Percentiles rank a stretch among this genome's conserved stretches.
These are phyloP conservation scores for Drosophila ezoana DNA, from an alignment of 2,888 invertebrate species.

Conservation along the genomic window DNA sequence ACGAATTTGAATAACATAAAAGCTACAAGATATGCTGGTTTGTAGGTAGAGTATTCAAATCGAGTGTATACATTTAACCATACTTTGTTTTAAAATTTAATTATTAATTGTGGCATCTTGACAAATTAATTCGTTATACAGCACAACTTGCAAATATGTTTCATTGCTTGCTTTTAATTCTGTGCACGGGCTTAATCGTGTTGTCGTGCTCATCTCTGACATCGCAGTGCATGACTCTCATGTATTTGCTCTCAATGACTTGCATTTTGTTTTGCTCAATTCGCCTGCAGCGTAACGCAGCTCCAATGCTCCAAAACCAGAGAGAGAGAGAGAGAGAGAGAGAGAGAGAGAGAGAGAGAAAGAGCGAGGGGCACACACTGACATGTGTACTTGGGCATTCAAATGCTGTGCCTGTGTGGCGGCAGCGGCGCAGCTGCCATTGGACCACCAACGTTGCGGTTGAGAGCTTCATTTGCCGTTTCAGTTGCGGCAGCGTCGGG, in stretches of 20 bases:
- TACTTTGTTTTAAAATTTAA: too few species aligned
- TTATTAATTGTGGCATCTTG: too few species aligned
- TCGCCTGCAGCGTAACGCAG: conserved; percentile 71
- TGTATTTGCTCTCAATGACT: conserved; percentile 78
- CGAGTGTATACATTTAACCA: too few species aligned
- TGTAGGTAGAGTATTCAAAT: too few species aligned
- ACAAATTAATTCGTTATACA: too few species aligned
- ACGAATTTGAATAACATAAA: neutral
- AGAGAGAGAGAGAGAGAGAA: conserved; percentile 9
- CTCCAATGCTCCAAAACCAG: conserved; percentile 64
- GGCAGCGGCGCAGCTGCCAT: conserved; percentile 66
- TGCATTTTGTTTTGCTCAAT: conserved; percentile 73
- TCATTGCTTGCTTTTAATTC: neutral
- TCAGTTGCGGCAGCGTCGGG: conserved; percentile 62
- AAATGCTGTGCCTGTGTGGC: conserved; percentile 72
- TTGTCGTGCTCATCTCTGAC: conserved; percentile 31
- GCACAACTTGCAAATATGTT: neutral
- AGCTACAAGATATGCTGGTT: too few species aligned
- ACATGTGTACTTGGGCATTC: conserved; percentile 54
- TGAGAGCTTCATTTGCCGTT: conserved; percentile 80
- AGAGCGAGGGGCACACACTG: conserved; percentile 30
- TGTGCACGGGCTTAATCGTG: conserved; percentile 5
- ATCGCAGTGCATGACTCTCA: conserved; percentile 57
- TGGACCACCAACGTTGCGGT: conserved; percentile 78
- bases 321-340: conserved; percentile 18